Conservation (phyloP, 1,140 invertebrate genomes). For the Platorchestia sp. region DNA sequence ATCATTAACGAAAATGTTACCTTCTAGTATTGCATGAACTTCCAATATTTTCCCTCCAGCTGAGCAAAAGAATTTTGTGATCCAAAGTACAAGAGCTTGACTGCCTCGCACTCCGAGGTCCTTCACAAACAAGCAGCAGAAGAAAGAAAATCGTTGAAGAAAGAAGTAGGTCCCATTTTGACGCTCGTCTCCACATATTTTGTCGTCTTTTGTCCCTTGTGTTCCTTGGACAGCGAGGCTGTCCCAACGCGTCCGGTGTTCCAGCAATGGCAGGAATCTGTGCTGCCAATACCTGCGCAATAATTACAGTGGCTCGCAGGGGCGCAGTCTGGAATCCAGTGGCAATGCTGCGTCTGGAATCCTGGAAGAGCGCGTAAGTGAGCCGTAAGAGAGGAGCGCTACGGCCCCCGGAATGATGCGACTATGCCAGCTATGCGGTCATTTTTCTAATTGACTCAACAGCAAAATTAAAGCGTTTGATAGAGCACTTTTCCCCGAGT, state of each 20-base stretch:
- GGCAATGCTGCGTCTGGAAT: slow-evolving; percentile 42
- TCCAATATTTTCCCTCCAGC: neutral
- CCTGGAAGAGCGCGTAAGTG: slow-evolving; percentile 47
- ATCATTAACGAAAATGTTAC: neutral
- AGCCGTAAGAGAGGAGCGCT: slow-evolving; percentile 12
- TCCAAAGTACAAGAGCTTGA: neutral
- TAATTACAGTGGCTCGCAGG: slow-evolving; percentile 23
- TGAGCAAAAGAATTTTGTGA: neutral
- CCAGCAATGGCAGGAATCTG: slow-evolving; percentile 44
- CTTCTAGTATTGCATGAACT: neutral
- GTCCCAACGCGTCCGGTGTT: slow-evolving; percentile 34
- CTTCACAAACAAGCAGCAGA: neutral
- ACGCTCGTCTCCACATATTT: neutral
- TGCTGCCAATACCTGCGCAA: slow-evolving; percentile 40
- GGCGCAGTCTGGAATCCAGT: slow-evolving; percentile 40
- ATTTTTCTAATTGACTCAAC: slow-evolving; percentile 47
- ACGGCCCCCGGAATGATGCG: slow-evolving; percentile 27
- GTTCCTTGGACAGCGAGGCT: neutral
- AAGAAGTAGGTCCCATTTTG: neutral
- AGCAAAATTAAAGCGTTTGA: slow-evolving; percentile 42
- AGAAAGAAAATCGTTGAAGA: neutral
- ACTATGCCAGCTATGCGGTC: slow-evolving; percentile 24
- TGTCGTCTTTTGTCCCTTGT: neutral
- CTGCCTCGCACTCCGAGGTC: neutral
- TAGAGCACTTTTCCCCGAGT: neutral